These are phyloP conservation scores for Diorhabda sublineata DNA, from an alignment of 1,140 invertebrate genomes.

Conservation along the genomic window DNA sequence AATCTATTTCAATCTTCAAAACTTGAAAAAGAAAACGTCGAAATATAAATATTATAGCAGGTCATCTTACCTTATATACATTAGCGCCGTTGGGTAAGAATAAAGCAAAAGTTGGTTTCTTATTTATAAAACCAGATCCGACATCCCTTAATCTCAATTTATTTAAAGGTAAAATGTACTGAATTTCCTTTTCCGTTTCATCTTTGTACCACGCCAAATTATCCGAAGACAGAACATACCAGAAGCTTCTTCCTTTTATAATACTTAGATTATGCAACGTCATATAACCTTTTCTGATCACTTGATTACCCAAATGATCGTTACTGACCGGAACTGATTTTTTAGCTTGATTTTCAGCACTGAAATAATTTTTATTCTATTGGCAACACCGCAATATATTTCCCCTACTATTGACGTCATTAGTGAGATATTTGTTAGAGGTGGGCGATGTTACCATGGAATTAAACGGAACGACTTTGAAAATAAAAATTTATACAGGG, in stretches of 20 bases:
- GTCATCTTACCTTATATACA: conserved; percentile 78
- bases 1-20: too few species aligned
- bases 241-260: conserved; percentile 95
- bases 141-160: conserved; percentile 94
- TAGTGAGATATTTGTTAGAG: too few species aligned
- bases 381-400: too few species aligned
- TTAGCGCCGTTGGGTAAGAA: conserved; percentile 96
- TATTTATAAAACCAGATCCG: conserved; percentile 95
- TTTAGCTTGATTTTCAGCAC: conserved; percentile 94
- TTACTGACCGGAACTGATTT: conserved; percentile 76
- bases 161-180: conserved; percentile 97
- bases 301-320: conserved; percentile 89
- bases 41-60: neutral
- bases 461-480: too few species aligned
- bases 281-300: conserved; percentile 98
- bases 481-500: too few species aligned
- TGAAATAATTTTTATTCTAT: conserved; percentile 47
- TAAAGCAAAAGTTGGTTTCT: conserved; percentile 93
- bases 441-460: too few species aligned
- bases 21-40: too few species aligned
- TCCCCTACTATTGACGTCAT: too few species aligned
- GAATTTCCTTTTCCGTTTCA: conserved; percentile 99
- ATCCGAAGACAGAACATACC: conserved; percentile 99
- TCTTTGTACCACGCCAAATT: conserved; percentile 99
- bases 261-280: conserved; percentile 96